Evolutionary conservation across 2,888 invertebrate species (phyloP), one percentile per base, ranked within the genome.

Genomic region (Phortica magna): DNA sequence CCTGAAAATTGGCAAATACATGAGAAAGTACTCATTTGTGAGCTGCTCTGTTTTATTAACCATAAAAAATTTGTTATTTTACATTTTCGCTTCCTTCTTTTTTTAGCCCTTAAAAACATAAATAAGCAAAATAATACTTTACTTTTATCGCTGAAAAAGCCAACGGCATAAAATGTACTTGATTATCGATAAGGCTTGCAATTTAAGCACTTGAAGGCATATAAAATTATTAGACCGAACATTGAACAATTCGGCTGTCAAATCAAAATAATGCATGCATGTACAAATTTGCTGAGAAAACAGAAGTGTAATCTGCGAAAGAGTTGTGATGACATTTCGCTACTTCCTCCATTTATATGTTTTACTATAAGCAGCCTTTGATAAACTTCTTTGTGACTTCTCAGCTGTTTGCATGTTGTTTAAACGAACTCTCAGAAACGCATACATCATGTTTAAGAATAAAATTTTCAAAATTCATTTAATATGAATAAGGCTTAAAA

Each of bases 61-160:
- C 84, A 82, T 85, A 88, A 85, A 85, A 87, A 87, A 83, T 81
- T 87, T 87, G 85, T 85, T 82, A 82, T 39, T 65, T 41, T 41
- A 65, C 7, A 10, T 84, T 73, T 74, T 71, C 79, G 76, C 7
- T 48, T 48, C 2, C 7, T 9, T 12, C 7, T 0, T 48, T 48
- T 48, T 48, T 48, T 48, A 48, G 48, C 10, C 48, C 9, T 48
- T 48, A 48, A 48, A 48, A 48, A 48, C 14, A 14, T 48, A 14
- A 12, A 48, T 14, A 48, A 48, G 14, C 14, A 0, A 48, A 48
- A 48, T 9, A 48, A 14, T 48, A 48, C 48, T 48, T 48, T 48
- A 48, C 48, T 39, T 65, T 41, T 41, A 65, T 65, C 22, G 22
- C 61, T 22, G 22, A 61, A 61, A 19, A 61, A 61, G 61, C 61